Conservation (phyloP, 2,113 vertebrate species). For the Cromileptes altivelis region DNA sequence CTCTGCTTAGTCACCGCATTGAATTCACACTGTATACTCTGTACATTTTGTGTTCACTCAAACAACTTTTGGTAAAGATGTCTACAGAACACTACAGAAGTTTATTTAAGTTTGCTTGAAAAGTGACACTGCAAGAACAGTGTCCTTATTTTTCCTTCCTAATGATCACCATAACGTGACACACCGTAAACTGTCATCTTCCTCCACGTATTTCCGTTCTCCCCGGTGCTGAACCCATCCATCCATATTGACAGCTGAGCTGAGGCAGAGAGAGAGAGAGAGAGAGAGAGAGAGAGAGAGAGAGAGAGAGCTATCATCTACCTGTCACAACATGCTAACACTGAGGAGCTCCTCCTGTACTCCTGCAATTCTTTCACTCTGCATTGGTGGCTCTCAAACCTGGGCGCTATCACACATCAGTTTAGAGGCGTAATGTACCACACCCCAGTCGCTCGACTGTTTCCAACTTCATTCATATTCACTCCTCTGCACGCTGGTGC, state of each 20-base stretch:
- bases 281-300: too few relatives aligned
- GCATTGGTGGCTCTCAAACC: constrained; percentile 29
- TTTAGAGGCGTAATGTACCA: constrained; percentile 22
- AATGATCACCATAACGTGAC: constrained; percentile 30
- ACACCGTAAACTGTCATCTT: constrained; percentile 43
- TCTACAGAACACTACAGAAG: not conserved
- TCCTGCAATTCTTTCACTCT: constrained; percentile 35
- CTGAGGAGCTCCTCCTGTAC: constrained; percentile 46
- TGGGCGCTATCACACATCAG: constrained; percentile 24
- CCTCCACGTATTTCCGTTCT: constrained; percentile 8
- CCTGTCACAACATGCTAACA: constrained; percentile 65
- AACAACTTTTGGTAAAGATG: not conserved
- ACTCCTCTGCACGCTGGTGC: not conserved
- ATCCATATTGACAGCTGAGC: constrained; percentile 67
- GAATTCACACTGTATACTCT: not conserved
- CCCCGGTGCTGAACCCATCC: constrained; percentile 33
- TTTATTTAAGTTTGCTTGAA: constrained; percentile 1
- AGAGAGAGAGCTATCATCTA: constrained; percentile 62
- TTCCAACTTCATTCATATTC: constrained; percentile 10
- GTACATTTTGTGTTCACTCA: not conserved
- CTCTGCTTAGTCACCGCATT: not conserved
- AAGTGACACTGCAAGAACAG: not conserved
- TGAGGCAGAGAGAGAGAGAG: constrained; percentile 31
- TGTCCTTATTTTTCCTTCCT: constrained; percentile 6
- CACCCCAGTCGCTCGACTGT: not conserved